phyloP scores from a whole-genome alignment of 2,888 invertebrate species.

The Lysandra bellargus region DNA sequence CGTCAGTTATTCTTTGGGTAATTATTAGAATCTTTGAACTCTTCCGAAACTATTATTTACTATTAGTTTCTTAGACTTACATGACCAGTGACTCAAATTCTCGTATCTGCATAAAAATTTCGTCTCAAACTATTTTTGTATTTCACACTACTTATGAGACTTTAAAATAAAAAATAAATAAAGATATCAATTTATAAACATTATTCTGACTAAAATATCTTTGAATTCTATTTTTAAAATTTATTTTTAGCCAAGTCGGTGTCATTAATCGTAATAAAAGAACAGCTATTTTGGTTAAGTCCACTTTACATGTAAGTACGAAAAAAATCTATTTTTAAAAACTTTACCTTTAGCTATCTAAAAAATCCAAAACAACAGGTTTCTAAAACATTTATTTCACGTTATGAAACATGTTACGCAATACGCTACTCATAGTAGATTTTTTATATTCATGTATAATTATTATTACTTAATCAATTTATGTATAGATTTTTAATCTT shows the following conservation, averaged over 20 bases:
- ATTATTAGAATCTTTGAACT: too few relatives aligned
- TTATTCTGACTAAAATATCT: neutral
- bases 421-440: neutral
- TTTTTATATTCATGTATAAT: neutral
- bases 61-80: too few relatives aligned
- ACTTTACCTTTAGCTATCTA: neutral
- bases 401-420: neutral
- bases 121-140: neutral
- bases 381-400: neutral
- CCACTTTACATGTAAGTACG: too few relatives aligned
- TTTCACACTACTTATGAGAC: neutral
- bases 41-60: too few relatives aligned
- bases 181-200: neutral
- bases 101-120: too few relatives aligned
- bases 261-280: neutral
- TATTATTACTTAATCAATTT: neutral
- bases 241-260: neutral
- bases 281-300: neutral
- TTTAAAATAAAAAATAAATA: neutral
- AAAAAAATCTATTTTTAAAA: neutral
- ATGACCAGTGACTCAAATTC: too few relatives aligned
- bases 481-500: neutral
- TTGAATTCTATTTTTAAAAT: slow-evolving; percentile 3
- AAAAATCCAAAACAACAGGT: neutral
- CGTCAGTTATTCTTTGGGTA: too few relatives aligned